Percentiles rank a stretch among this genome's conserved stretches.
Evolutionary conservation across 30 jellyfish, hydroid and myxozoan species (phyloP).

Genomic region (Turritopsis rubra): DNA sequence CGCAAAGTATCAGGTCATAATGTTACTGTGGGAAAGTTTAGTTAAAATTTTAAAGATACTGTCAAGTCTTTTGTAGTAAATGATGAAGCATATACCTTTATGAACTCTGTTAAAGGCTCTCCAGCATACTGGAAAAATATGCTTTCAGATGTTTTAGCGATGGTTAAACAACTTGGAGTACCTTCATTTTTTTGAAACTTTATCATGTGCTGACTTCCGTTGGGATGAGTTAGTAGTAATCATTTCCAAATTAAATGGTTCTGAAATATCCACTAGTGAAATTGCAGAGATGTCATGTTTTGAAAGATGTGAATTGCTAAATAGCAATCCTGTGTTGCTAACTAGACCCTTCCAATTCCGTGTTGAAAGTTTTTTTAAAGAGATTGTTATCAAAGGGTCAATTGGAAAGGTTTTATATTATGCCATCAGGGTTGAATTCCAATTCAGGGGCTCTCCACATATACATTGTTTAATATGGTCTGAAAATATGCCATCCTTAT

Average conservation of each 20-base stretch:
- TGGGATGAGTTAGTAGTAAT: too few relatives aligned
- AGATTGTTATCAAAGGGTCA: too few relatives aligned
- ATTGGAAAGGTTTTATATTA: neutral
- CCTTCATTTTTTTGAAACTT: neutral
- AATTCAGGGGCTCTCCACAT: too few relatives aligned
- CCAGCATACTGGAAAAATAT: conserved; percentile 10
- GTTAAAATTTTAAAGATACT: neutral
- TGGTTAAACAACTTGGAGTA: neutral
- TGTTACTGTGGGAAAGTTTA: neutral
- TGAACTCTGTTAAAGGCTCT: conserved; percentile 15
- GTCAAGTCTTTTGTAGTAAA: neutral
- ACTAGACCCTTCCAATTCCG: neutral
- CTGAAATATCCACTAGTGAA: too few relatives aligned
- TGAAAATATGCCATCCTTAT: neutral
- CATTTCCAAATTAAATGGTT: conserved; percentile 1
- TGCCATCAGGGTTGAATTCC: too few relatives aligned
- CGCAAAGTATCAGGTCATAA: conserved; percentile 8
- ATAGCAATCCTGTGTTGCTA: conserved; percentile 10
- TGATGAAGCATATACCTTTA: neutral
- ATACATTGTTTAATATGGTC: neutral
- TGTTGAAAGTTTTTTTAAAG: neutral
- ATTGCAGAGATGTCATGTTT: too few relatives aligned
- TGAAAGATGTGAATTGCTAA: too few relatives aligned
- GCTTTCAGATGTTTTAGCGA: conserved; percentile 15
- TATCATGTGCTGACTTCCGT: neutral